A percentile compares a stretch with the other conserved stretches of the same genome.
These are phyloP conservation scores for Nematostella vectensis DNA, from an alignment of 92 coral and sea anemone genomes.

Conservation along the genomic window DNA sequence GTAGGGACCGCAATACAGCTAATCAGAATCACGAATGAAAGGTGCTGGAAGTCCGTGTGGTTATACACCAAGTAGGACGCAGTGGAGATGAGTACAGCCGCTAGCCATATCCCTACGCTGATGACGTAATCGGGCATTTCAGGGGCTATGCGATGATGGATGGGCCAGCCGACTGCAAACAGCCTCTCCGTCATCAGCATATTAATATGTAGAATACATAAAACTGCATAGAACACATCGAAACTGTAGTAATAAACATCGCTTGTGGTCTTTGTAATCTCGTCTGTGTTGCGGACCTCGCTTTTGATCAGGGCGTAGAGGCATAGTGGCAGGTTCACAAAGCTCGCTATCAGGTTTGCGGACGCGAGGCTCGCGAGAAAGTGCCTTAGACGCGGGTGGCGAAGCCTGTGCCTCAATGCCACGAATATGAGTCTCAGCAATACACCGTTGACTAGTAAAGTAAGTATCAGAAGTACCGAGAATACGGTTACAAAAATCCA, in stretches of 20 bases:
- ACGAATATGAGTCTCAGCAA: conserved; percentile 5
- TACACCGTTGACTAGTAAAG: conserved; percentile 2
- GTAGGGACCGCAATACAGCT: conserved; percentile 21
- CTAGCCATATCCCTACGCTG: conserved; percentile 19
- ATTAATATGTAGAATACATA: conserved; percentile 19
- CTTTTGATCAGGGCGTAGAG: conserved; percentile 5
- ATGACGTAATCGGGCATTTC: conserved; percentile 21
- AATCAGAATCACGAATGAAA: background rate
- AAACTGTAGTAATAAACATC: conserved; percentile 28
- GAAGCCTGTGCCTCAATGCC: conserved; percentile 14
- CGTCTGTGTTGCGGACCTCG: background rate
- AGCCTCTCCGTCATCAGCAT: conserved; percentile 33
- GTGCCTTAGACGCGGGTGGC: conserved; percentile 25
- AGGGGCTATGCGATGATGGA: conserved; percentile 31
- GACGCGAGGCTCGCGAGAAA: conserved; percentile 19
- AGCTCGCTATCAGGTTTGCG: conserved; percentile 17
- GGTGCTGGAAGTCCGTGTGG: conserved; percentile 7
- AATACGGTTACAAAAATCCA: conserved; percentile 10
- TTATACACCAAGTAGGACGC: conserved; percentile 12
- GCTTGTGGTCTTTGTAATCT: conserved; percentile 1
- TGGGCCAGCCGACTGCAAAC: conserved; percentile 36
- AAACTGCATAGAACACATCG: conserved; percentile 31
- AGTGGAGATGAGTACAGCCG: conserved; percentile 7
- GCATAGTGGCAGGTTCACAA: conserved; percentile 20
- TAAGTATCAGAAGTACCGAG: background rate